Conservation (phyloP, 64 coral and sea anemone genomes). For the Montipora efflorescens region DNA sequence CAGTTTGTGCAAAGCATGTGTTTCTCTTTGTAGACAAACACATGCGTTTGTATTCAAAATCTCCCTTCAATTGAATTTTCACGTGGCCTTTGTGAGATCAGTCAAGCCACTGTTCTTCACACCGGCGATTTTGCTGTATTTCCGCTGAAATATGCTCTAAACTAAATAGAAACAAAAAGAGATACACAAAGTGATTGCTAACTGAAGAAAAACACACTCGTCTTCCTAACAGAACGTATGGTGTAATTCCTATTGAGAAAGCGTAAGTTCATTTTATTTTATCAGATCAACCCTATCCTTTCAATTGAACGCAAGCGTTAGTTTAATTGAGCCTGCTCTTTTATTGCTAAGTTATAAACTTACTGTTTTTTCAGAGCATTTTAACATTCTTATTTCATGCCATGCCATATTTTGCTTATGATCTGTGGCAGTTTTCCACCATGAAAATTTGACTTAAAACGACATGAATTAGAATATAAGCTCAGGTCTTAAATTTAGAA, state of each 20-base stretch:
- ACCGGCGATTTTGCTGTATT: slow-evolving; percentile 1
- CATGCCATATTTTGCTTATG: no score
- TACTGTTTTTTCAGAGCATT: no score
- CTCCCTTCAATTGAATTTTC: slow-evolving; percentile 32
- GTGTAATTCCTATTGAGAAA: neutral
- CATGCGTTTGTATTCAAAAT: slow-evolving; percentile 53
- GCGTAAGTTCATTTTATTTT: neutral
- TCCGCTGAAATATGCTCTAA: neutral
- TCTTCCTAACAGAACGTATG: neutral
- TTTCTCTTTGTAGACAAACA: slow-evolving; percentile 42
- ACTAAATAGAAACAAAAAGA: slow-evolving; percentile 5
- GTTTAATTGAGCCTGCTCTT: neutral
- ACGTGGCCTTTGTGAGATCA: slow-evolving; percentile 49
- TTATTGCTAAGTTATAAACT: neutral
- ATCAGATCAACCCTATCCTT: no score
- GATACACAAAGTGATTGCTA: neutral
- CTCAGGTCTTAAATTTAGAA: neutral
- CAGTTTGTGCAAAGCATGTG: slow-evolving; percentile 18
- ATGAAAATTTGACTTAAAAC: no score
- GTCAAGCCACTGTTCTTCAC: neutral
- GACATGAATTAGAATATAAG: no score
- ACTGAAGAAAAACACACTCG: neutral
- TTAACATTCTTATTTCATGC: no score
- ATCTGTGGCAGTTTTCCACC: no score
- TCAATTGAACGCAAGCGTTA: no score